Evolutionary conservation across 2,797 vertebrate genomes (phyloP).

Genomic region (Gila robusta): DNA sequence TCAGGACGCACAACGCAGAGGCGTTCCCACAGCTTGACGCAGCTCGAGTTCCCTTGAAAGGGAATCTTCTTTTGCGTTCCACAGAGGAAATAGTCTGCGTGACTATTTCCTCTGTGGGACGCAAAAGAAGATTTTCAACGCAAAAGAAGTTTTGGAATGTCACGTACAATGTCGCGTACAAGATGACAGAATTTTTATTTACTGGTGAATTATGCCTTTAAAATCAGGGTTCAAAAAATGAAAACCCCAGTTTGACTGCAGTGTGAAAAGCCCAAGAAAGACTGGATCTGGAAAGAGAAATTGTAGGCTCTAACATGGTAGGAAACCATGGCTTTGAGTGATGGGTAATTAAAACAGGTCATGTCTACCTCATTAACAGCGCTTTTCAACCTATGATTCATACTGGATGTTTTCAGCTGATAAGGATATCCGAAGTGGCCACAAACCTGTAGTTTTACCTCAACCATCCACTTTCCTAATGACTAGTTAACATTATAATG

Average conservation of each 20-base stretch:
- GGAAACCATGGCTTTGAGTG: constrained; percentile 29
- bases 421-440: constrained; percentile 5
- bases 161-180: not conserved
- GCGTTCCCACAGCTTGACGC: no score
- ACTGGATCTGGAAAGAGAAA: not conserved
- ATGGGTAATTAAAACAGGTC: constrained; percentile 32
- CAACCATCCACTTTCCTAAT: not conserved
- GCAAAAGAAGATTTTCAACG: not conserved
- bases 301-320: not conserved
- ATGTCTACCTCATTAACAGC: constrained; percentile 25
- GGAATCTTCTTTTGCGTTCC: not conserved
- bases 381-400: constrained; percentile 21
- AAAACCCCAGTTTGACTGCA: not conserved
- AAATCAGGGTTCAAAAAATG: not conserved
- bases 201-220: not conserved
- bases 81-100: not conserved
- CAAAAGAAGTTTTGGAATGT: not conserved
- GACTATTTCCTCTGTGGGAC: no score
- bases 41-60: no score
- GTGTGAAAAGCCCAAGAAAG: not conserved
- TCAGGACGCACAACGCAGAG: no score
- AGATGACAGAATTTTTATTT: constrained; percentile 1
- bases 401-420: constrained; percentile 4
- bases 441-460: constrained; percentile 13
- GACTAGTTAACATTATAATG: constrained; percentile 25